A percentile compares a stretch with the other conserved stretches of the same genome.
These are phyloP conservation scores for Engraulis encrasicolus DNA, from an alignment of 2,113 vertebrate species.

Conservation along the genomic window DNA sequence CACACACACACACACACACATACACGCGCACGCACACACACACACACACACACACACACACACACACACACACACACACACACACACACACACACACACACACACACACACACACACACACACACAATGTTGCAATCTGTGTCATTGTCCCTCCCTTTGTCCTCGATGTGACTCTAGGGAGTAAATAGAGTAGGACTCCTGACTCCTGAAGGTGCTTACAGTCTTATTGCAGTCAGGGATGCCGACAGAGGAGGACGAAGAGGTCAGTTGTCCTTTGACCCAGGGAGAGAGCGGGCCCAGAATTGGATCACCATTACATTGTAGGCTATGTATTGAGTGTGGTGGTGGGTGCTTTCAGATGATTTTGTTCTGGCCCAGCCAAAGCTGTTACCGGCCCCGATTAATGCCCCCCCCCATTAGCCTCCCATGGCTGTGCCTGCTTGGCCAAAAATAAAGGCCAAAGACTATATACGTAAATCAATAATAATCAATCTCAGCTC, in stretches of 20 bases:
- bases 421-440: constrained; percentile 16
- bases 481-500: constrained; percentile 34
- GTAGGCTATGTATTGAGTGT: too few species aligned
- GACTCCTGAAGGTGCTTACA: not conserved
- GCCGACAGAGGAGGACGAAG: too few species aligned
- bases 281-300: too few species aligned
- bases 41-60: not conserved
- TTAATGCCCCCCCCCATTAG: constrained; percentile 12
- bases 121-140: not conserved
- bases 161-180: not conserved
- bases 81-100: constrained; percentile 13
- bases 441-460: constrained; percentile 17
- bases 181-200: too few species aligned
- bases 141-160: not conserved
- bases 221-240: not conserved
- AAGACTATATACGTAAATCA: not conserved
- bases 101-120: too few species aligned
- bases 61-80: constrained; percentile 2
- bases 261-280: too few species aligned
- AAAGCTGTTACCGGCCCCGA: too few species aligned
- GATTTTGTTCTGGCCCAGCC: too few species aligned
- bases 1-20: not conserved
- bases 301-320: too few species aligned
- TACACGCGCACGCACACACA: not conserved
- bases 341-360: too few species aligned